Evolutionary conservation across 2,113 vertebrate species (phyloP).

Genomic region (Vulpes ferrilata): DNA sequence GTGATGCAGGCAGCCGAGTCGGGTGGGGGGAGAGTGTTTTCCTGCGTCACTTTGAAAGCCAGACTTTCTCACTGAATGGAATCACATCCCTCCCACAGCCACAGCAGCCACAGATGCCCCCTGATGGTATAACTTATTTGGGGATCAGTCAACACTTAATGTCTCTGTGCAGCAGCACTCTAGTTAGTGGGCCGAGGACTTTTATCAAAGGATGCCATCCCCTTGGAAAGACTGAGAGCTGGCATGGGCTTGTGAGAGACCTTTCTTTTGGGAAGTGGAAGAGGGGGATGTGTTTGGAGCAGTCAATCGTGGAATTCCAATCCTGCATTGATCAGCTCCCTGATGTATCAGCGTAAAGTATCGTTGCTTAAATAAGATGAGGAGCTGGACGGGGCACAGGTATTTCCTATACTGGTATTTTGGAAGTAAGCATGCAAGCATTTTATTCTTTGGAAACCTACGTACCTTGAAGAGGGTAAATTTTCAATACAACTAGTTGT

Average conservation of each 20-base stretch:
- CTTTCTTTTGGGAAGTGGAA: neutral
- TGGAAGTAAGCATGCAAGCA: neutral
- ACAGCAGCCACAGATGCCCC: neutral
- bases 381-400: neutral
- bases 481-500: neutral
- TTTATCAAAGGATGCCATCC: neutral
- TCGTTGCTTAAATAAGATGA: neutral
- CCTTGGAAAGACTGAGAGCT: neutral
- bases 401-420: neutral
- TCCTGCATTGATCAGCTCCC: neutral
- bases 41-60: neutral
- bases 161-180: neutral
- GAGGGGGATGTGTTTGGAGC: neutral
- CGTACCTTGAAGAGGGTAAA: neutral
- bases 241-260: neutral
- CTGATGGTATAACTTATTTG: neutral
- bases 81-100: neutral
- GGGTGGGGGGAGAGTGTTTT: no score
- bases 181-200: neutral
- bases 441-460: neutral
- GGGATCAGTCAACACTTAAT: neutral
- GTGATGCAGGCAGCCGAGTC: rapidly evolving
- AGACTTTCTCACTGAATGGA: neutral
- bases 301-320: neutral
- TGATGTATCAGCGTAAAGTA: neutral